phyloP scores from a whole-genome alignment of 2,797 vertebrate species.

The Scleropages formosus region DNA sequence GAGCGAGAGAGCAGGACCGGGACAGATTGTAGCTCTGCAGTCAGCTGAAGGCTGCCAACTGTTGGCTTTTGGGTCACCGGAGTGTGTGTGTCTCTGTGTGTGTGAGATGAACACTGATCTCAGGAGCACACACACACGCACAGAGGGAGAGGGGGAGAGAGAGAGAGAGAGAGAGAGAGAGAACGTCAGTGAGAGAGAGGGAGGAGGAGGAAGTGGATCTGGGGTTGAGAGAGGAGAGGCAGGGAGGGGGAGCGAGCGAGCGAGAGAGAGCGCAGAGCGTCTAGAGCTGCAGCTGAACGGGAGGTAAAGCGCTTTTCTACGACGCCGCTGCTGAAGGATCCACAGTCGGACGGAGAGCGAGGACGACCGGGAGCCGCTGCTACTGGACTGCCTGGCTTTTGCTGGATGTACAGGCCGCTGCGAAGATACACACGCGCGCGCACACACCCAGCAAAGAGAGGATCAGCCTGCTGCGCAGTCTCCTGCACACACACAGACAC shows the following conservation, averaged over 20 bases:
- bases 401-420: conserved; percentile 51
- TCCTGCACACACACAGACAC: conserved; percentile 35
- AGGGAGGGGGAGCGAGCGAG: conserved; percentile 52
- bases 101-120: conserved; percentile 52
- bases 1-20: conserved; percentile 10
- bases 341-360: conserved; percentile 43
- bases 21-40: conserved; percentile 34
- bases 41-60: conserved; percentile 56
- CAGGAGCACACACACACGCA: conserved; percentile 51
- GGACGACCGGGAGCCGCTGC: conserved; percentile 49
- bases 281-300: conserved; percentile 72
- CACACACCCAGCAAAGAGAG: conserved; percentile 33
- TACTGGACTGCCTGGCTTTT: conserved; percentile 58
- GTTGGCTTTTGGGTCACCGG: conserved; percentile 87
- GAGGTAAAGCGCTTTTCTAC: conserved; percentile 62
- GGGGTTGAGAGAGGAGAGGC: conserved; percentile 49
- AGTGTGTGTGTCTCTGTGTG: conserved; percentile 35
- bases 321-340: conserved; percentile 53
- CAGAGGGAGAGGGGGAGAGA: conserved; percentile 40
- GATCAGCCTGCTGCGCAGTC: conserved; percentile 26
- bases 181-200: conserved; percentile 47
- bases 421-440: conserved; percentile 7
- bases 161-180: conserved; percentile 43
- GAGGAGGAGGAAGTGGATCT: conserved; percentile 55
- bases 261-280: conserved; percentile 53